phyloP scores from a whole-genome alignment of 2,113 vertebrate genomes.

The Coracopsis vasa region DNA sequence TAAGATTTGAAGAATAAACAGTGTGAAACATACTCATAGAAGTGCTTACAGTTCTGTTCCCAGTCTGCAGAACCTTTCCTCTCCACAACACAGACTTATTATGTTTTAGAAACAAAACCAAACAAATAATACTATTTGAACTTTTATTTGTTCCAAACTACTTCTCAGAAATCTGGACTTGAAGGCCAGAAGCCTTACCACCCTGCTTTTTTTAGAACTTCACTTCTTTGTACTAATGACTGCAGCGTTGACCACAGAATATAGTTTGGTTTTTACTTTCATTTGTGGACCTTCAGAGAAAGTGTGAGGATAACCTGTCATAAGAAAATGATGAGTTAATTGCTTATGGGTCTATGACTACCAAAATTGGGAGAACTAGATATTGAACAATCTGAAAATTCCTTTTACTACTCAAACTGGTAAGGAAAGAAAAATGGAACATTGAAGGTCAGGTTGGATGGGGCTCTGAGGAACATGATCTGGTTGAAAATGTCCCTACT shows the following conservation, averaged over 20 bases:
- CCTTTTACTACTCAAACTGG: neutral
- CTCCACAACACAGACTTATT: neutral
- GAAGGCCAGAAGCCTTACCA: neutral
- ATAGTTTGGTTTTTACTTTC: neutral
- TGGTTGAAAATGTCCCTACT: neutral
- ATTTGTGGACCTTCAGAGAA: neutral
- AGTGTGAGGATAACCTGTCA: neutral
- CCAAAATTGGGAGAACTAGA: neutral
- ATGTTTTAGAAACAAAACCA: neutral
- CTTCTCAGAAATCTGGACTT: neutral
- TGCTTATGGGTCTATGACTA: neutral
- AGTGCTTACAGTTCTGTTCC: neutral
- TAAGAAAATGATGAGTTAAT: neutral
- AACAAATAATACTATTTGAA: neutral
- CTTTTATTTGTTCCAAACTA: neutral
- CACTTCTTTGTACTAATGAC: neutral
- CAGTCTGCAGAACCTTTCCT: neutral
- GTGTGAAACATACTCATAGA: neutral
- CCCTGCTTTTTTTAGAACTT: neutral
- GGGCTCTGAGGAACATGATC: neutral
- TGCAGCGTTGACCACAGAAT: neutral
- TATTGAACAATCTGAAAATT: neutral
- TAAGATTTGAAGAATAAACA: neutral
- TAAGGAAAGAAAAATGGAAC: neutral
- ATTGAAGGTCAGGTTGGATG: rapidly evolving